Evolutionary conservation across 2,888 invertebrate species (phyloP), one percentile per base, ranked within the genome.

Genomic region (Caenorhabditis sp.): DNA sequence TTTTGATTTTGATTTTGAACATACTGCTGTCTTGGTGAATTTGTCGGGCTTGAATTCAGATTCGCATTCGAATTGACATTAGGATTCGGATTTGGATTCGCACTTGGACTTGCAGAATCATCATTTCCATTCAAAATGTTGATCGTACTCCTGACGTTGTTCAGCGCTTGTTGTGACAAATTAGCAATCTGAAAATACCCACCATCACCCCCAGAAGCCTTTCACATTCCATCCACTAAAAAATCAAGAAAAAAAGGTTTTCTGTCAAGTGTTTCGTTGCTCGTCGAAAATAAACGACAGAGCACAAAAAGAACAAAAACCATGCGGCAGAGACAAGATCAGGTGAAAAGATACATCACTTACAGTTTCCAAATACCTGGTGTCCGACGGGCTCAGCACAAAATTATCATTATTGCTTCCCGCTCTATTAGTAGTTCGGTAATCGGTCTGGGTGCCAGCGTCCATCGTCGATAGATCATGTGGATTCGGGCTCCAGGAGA

Each of bases 311-410:
- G 26, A 55, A 50, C 24, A 24, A 52, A 58, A 58, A 50, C 52
- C 32, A 32, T 24, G 5, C 41, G 24, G n/a, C 13, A 26, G 26
- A 55, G 30, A 20, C n/a, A 26, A 39, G 24, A 2, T 32, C n/a
- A n/a, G n/a, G n/a, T n/a, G n/a, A n/a, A n/a, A n/a, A n/a, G n/a
- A n/a, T n/a, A n/a, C 26, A 50, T 30, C 41, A 56, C 65, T 66
- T 32, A 74, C 74, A 45, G 63, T 66, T 53, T 74, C 74, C 41
- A 74, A 35, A 61, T 66, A 66, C 61, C 61, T 59, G 55, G 66
- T 61, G 66, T 74, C 74, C 43, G 63, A 45, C 11, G 66, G 59
- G 17, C 66, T 74, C 15, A 66, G 41, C 39, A 62, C 50, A n/a
- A 17, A n/a, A 30, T 61, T 61, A 5, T 48, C 46, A 13, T 56